Conservation (phyloP, 1,140 invertebrate species). For the Drosophila nikananu region DNA sequence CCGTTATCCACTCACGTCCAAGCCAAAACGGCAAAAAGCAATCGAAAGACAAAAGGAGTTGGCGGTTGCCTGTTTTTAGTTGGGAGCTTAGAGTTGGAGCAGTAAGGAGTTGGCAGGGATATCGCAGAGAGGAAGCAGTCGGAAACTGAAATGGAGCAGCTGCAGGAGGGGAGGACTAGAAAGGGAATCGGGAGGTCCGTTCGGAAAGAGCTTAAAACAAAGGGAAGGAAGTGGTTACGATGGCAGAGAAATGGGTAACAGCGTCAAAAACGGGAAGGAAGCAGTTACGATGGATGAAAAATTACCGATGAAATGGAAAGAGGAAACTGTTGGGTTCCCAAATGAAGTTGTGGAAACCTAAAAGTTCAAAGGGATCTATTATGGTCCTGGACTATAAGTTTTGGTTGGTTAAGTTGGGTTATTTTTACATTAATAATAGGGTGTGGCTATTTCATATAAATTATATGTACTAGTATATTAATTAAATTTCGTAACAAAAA, state of each 20-base stretch:
- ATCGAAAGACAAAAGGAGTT: slow-evolving; percentile 32
- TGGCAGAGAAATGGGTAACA: slow-evolving; percentile 23
- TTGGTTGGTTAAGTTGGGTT: too few species aligned
- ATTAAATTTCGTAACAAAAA: background rate
- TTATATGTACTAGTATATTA: background rate
- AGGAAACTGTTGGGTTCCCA: slow-evolving; percentile 10
- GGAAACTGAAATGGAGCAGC: slow-evolving; percentile 9
- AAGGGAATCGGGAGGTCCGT: slow-evolving; percentile 22
- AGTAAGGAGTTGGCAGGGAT: background rate
- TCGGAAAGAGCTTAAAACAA: slow-evolving; percentile 35
- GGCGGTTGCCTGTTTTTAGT: slow-evolving; percentile 3
- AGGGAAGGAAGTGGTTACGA: slow-evolving; percentile 22
- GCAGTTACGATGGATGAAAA: slow-evolving; percentile 19
- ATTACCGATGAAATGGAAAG: slow-evolving; percentile 19
- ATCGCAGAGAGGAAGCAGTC: background rate
- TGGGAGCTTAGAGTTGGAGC: slow-evolving; percentile 7
- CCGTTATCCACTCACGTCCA: slow-evolving; percentile 50
- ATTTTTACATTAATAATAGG: background rate
- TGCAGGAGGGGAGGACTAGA: slow-evolving; percentile 1
- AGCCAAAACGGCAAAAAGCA: slow-evolving; percentile 42
- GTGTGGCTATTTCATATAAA: background rate
- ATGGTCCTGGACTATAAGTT: too few species aligned
- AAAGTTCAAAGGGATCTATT: slow-evolving; percentile 7
- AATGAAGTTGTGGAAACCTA: background rate
- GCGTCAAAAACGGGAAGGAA: slow-evolving; percentile 23